Evolutionary conservation across 2,888 invertebrate genomes (phyloP), one percentile per base, ranked within the genome.

Genomic region (Lithophane ornitopus): DNA sequence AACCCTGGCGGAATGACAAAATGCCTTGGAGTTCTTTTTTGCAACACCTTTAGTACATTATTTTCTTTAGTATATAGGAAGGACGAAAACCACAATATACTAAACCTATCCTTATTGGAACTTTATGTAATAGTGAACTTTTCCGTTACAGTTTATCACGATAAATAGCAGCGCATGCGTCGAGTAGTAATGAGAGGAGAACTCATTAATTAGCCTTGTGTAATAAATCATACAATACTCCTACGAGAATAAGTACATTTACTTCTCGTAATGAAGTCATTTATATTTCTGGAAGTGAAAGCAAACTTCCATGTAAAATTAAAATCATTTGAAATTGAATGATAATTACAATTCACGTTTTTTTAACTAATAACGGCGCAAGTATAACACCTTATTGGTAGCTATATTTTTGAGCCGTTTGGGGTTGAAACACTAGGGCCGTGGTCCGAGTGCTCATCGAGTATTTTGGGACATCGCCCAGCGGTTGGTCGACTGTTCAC

Each of bases 141-240:
- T 54, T 7, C 26, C 49, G 26, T 3, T 26, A 26, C 22, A 74
- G 39, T 54, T 61, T 49, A 74, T 74, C 41, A 69, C 12, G n/a
- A 41, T 62, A 73, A 22, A 41, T 59, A 52, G 67, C 54, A 49
- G 67, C 56, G 52, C 62, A 78, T 70, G 72, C 41, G 63, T 69
- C 44, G 74, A 75, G 73, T 78, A 74, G 19, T 54, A 70, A 78
- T 65, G 68, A 72, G 70, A 76, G 16, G n/a, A 44, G 19, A 76
- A 52, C 80, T 81, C 77, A 84, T 84, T 84, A 77, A 84, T 81
- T 70, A 78, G 19, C 41, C 22, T 28, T 26, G 22, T 52, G 58
- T 70, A n/a, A 84, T 83, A 84, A 84, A 84, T 81, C 70, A 75
- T 58, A 68, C 19, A 26, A 28, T 56, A 65, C 22, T 70, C 67